phyloP scores from a whole-genome alignment of 2,797 vertebrate genomes.

The Megalops cyprinoides region DNA sequence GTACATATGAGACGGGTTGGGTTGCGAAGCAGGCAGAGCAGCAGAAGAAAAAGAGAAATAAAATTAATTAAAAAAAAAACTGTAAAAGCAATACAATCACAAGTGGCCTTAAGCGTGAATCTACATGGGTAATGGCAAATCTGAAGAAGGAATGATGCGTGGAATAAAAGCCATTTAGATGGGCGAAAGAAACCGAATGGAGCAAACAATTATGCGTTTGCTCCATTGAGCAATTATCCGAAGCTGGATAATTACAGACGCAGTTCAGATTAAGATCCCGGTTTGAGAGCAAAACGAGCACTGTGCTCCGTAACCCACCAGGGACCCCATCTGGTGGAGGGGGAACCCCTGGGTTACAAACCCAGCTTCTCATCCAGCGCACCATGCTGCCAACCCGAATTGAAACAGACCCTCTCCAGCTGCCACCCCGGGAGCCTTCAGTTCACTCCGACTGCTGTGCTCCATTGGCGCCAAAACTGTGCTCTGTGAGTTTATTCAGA shows the following conservation, averaged over 20 bases:
- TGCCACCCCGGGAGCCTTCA: slow-evolving; percentile 18
- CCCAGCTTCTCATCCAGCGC: no score
- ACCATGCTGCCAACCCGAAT: no score
- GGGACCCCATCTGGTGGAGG: slow-evolving; percentile 39
- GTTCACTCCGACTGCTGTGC: background rate
- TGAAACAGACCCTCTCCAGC: slow-evolving; percentile 23
- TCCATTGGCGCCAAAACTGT: slow-evolving; percentile 47
- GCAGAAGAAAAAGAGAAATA: background rate
- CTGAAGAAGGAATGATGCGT: background rate
- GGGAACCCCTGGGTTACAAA: no score
- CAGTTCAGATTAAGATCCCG: no score
- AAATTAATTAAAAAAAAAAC: slow-evolving; percentile 23
- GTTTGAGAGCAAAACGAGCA: no score
- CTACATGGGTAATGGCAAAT: background rate
- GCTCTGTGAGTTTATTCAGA: slow-evolving; percentile 36
- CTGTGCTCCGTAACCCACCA: no score
- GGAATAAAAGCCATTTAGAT: background rate
- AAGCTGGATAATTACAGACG: no score
- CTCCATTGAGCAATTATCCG: no score
- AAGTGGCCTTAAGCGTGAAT: background rate
- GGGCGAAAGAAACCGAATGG: background rate
- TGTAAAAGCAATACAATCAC: slow-evolving; percentile 4
- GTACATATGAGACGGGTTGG: slow-evolving; percentile 46
- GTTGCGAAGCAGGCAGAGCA: slow-evolving; percentile 31
- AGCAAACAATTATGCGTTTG: background rate